Evolutionary conservation across 2,797 vertebrate species (phyloP).

Genomic region (Neoniphon sammara): DNA sequence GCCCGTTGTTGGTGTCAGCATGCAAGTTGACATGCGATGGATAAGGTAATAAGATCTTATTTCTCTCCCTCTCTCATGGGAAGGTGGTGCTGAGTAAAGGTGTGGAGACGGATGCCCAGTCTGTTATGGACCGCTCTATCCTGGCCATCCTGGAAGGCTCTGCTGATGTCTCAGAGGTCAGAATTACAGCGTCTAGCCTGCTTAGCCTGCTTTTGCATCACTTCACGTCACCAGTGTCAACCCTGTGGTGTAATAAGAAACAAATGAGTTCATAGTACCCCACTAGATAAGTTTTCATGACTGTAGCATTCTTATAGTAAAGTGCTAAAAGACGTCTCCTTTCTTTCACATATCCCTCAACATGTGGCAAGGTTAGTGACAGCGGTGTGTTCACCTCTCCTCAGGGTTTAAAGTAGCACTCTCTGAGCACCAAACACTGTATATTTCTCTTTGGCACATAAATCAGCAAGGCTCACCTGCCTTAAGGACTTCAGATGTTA

Average conservation of each 20-base stretch:
- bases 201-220: no score
- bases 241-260: not conserved
- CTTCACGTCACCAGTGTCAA: not conserved
- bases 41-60: no score
- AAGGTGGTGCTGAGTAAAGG: constrained; percentile 75
- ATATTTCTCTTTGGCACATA: not conserved
- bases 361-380: no score
- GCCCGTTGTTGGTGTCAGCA: no score
- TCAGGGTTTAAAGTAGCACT: not conserved
- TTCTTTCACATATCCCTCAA: no score
- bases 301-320: not conserved
- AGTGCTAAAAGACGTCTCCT: not conserved
- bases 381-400: no score
- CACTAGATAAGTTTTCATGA: not conserved
- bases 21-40: no score
- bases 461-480: not conserved
- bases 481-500: no score
- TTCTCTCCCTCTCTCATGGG: constrained; percentile 8
- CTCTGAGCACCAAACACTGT: not conserved
- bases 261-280: not conserved
- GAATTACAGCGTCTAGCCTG: no score
- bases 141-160: constrained; percentile 93
- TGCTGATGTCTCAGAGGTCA: constrained; percentile 83
- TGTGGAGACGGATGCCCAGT: constrained; percentile 82
- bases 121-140: constrained; percentile 91